These are phyloP conservation scores for Petroica traversi DNA, from an alignment of 2,113 vertebrate genomes.

Conservation along the genomic window DNA sequence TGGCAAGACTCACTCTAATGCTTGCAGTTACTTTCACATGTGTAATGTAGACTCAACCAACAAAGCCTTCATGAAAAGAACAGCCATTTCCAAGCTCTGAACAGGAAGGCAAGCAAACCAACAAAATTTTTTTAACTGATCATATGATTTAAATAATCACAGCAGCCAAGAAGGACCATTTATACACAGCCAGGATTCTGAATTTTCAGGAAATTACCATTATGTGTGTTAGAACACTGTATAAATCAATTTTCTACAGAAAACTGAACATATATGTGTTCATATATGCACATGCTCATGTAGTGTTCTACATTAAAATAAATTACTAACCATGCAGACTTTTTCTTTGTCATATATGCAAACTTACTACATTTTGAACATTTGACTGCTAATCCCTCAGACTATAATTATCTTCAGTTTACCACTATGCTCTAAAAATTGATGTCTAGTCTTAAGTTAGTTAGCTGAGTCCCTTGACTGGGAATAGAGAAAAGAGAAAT, in stretches of 20 bases:
- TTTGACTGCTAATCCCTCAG: neutral
- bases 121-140: neutral
- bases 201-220: constrained; percentile 54
- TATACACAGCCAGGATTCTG: neutral
- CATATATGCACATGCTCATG: no score
- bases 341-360: neutral
- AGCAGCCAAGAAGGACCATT: constrained; percentile 19
- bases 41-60: neutral
- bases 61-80: neutral
- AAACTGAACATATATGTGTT: neutral
- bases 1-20: neutral
- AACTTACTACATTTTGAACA: neutral
- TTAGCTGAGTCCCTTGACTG: neutral
- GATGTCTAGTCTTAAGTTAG: neutral
- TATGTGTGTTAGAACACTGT: constrained; percentile 44
- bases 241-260: constrained; percentile 59
- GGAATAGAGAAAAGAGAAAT: neutral
- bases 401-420: neutral
- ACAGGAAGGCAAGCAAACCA: neutral
- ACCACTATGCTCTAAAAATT: neutral
- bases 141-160: constrained; percentile 27
- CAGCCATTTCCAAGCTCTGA: neutral
- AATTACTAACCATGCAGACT: neutral
- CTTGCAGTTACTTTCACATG: neutral
- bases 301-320: neutral